Evolutionary conservation across 2,113 vertebrate species (phyloP), one percentile per base, ranked within the genome.

Genomic region (Turnix velox): DNA sequence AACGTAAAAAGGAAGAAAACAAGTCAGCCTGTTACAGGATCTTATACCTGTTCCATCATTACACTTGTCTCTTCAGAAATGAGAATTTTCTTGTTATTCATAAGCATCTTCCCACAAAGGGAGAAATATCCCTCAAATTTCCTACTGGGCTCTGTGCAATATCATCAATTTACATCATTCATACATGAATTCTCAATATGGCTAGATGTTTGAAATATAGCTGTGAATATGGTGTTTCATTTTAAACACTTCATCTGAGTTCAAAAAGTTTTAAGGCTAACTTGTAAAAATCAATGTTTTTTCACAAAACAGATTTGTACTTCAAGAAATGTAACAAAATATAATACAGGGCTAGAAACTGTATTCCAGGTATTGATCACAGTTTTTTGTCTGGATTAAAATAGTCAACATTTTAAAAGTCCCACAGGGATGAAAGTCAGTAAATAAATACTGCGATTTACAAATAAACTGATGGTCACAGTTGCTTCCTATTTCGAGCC

Each of bases 311-410:
- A 51, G 45, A 73, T 72, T 49, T 71, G 17, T 61, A 78, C 95
- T 96, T 96, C 61, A 93, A 83, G 67, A 95, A 89, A 91, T 18
- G 33, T 62, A 90, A 92, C 55, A 86, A 87, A 93, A 79, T 78
- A 93, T 87, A 96, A 95, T 96, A 97, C 96, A 97, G 96, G 96
- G 96, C 97, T 97, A 96, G 84, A 97, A 97, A 97, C 91, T 94
- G 93, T 73, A 96, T 92, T 97, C 88, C 92, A 86, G 65, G 59
- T 88, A 93, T 25, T 71, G 39, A 79, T 95, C 58, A 89, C 18
- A 94, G 81, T 9, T 87, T 94, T 95, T 94, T 62, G 30, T 84
- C 93, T 71, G 30, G 83, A 62, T 84, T 66, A 48, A 33, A 84
- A 93, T 15, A 85, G 5, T 62, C 90, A 94, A 33, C 46, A 10